phyloP scores from a whole-genome alignment of 2,113 vertebrate species.

The Pluvianellus socialis region DNA sequence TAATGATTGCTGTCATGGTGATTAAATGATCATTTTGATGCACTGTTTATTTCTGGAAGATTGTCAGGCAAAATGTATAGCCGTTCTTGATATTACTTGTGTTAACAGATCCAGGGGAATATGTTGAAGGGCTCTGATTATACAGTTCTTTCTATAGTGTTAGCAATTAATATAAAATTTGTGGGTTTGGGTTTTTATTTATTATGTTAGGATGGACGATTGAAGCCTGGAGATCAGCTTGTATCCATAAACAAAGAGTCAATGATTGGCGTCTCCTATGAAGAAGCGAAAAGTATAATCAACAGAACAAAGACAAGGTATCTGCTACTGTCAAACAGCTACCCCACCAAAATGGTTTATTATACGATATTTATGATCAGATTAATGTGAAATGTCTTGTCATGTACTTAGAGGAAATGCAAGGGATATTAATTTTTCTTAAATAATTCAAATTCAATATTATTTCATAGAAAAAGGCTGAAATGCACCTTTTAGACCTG shows the following conservation, averaged over 20 bases:
- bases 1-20: neutral
- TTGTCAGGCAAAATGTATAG: neutral
- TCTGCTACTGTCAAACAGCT: neutral
- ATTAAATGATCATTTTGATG: neutral
- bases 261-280: slow-evolving; percentile 89
- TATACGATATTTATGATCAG: neutral
- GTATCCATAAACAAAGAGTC: slow-evolving; percentile 94
- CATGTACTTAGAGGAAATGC: neutral
- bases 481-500: neutral
- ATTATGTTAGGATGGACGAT: slow-evolving; percentile 85
- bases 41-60: neutral
- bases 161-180: neutral
- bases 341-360: neutral
- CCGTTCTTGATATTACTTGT: neutral
- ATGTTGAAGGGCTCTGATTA: neutral
- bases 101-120: neutral
- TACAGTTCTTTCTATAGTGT: neutral
- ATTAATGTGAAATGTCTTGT: neutral
- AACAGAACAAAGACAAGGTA: slow-evolving; percentile 85
- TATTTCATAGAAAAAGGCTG: neutral
- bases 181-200: neutral
- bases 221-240: slow-evolving; percentile 91
- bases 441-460: neutral
- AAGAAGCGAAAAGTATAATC: slow-evolving; percentile 89
- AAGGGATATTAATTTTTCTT: neutral